These are phyloP conservation scores for Lasioglossum villosulum DNA, from an alignment of 2,888 invertebrate genomes.

Conservation along the genomic window DNA sequence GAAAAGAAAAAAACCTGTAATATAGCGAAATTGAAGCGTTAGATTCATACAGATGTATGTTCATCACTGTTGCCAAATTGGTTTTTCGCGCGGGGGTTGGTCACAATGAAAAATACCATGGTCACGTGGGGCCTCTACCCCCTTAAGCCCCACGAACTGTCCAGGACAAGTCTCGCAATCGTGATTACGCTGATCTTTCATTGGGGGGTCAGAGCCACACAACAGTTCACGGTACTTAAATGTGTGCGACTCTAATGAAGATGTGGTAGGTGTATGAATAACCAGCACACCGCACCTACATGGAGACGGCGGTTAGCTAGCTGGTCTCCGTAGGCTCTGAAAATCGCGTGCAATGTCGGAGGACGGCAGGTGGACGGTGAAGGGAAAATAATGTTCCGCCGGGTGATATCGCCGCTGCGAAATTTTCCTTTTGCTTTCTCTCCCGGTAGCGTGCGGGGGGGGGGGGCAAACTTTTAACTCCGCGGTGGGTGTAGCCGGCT, in stretches of 20 bases:
- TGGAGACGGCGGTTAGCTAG: constrained; percentile 5
- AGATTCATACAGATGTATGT: too few relatives aligned
- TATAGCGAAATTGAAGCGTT: too few relatives aligned
- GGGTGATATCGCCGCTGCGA: constrained; percentile 71
- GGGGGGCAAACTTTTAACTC: constrained; percentile 58
- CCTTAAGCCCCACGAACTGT: neutral
- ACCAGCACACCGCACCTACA: constrained; percentile 53
- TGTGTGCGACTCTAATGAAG: constrained; percentile 68
- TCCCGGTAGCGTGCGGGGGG: constrained; percentile 21
- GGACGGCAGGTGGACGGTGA: constrained; percentile 72
- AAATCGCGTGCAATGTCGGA: constrained; percentile 73
- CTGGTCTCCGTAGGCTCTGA: constrained; percentile 59
- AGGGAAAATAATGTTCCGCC: constrained; percentile 71
- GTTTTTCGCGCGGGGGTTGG: too few relatives aligned
- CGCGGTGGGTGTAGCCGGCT: constrained; percentile 68
- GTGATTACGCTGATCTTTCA: constrained; percentile 22
- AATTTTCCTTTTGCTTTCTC: constrained; percentile 73
- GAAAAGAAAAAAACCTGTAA: too few relatives aligned
- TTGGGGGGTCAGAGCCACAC: constrained; percentile 32
- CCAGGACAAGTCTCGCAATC: neutral
- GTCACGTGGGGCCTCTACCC: too few relatives aligned
- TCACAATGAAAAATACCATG: too few relatives aligned
- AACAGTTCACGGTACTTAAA: neutral
- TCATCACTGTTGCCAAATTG: too few relatives aligned
- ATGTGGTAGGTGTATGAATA: constrained; percentile 69